These are phyloP conservation scores for Chunga burmeisteri DNA, from an alignment of 2,113 vertebrate genomes.

Conservation along the genomic window DNA sequence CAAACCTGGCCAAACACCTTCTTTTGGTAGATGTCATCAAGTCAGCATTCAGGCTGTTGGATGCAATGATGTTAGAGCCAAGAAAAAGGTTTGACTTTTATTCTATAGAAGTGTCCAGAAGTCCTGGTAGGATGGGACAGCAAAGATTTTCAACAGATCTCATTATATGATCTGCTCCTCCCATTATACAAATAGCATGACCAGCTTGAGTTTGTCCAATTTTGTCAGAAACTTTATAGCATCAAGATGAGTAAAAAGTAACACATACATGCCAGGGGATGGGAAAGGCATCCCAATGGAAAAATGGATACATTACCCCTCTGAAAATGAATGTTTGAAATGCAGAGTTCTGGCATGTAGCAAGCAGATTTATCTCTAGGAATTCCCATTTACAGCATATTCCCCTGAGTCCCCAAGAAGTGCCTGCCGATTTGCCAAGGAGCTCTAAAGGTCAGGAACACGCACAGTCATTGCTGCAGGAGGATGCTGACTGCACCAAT, in stretches of 20 bases:
- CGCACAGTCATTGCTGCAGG: neutral
- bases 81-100: neutral
- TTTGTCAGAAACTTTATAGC: slow-evolving; percentile 24
- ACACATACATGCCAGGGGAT: neutral
- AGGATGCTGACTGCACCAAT: neutral
- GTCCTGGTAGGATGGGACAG: neutral
- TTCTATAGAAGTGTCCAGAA: neutral
- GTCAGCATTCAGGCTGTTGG: neutral
- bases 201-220: slow-evolving; percentile 16
- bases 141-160: neutral
- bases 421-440: neutral
- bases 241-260: slow-evolving; percentile 11
- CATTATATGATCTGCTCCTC: neutral
- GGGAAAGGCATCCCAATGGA: slow-evolving; percentile 20
- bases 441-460: neutral
- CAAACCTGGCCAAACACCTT: neutral
- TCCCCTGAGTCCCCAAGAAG: slow-evolving; percentile 21
- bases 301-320: slow-evolving; percentile 9
- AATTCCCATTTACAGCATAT: slow-evolving; percentile 47
- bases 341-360: neutral
- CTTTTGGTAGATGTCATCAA: neutral
- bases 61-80: neutral
- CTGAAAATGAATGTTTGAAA: slow-evolving; percentile 55
- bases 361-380: slow-evolving; percentile 46
- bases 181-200: neutral